Base-by-base conservation (phyloP, 2,888 invertebrate genomes). In the Calameuta pallipes region DNA sequence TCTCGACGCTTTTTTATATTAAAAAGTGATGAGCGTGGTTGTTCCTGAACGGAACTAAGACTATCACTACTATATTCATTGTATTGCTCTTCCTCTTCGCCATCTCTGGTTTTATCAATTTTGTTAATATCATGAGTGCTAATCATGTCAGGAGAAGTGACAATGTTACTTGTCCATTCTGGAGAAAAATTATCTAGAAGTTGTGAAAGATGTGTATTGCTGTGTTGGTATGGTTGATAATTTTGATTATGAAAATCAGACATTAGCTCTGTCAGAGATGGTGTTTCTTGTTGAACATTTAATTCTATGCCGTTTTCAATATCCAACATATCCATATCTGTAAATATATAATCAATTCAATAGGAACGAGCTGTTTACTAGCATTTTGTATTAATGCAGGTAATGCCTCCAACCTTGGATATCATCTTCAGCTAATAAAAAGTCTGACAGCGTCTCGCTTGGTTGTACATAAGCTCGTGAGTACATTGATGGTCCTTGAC, bases 51-150 rank as follows among this genome's bases (percentile, higher is more conserved):
- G 1, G 83, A 79, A 80, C 90, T 90, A 3, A 81, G 82, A 79
- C 86, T 86, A 37, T 88, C 85, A 23, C 77, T 84, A n/a, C 85
- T 84, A 23, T 87, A 87, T 11, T 87, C 88, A 56, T 87, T 87
- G 69, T 85, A 85, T 30, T 83, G 84, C 30, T 86, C 83, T n/a
- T 87, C 85, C 41, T 87, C 78, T 77, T 92, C 92, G 70, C 87
- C 92, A 81, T 92, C 92, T 13, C 92, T 91, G 1, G 92, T 88
- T 83, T 90, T 88, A 34, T 91, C 86, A 78, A 92, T 92, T 36
- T 91, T 88, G 12, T 92, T 91, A 74, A 87, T 85, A 75, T 88
- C 91, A 41, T 87, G 83, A 12, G 36, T 75, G 36, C 77, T 80
- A 30, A 80, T 68, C 37, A 76, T 79, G 36, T 75, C 68, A 3